Evolutionary conservation across 2,113 vertebrate genomes (phyloP).

Genomic region (Erythrolamprus reginae): DNA sequence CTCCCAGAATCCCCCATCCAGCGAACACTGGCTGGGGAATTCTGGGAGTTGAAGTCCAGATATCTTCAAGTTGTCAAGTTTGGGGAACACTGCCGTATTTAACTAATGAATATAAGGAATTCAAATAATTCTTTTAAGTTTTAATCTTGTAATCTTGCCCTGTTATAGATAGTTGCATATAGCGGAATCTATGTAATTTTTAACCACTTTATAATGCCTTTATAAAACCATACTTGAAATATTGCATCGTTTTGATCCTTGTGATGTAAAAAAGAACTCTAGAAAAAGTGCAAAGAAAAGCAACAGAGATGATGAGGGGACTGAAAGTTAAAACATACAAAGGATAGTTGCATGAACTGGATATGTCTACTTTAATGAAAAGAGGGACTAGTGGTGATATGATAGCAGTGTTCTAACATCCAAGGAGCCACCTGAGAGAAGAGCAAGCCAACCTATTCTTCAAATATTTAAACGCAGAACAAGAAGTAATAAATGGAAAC

Average conservation of each 20-base stretch:
- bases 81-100: too few species aligned
- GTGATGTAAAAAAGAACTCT: background rate
- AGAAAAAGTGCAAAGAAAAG: background rate
- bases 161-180: background rate
- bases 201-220: background rate
- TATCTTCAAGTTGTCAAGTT: too few species aligned
- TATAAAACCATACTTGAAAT: background rate
- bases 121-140: background rate
- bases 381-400: background rate
- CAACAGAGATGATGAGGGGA: background rate
- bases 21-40: too few species aligned
- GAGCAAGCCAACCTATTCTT: background rate
- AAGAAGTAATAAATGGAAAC: background rate
- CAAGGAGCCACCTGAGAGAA: background rate
- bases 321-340: background rate
- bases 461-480: background rate
- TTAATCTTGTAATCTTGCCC: background rate
- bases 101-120: background rate
- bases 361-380: background rate
- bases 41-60: too few species aligned
- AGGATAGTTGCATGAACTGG: background rate
- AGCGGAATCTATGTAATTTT: background rate
- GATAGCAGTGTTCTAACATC: background rate
- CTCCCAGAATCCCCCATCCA: too few species aligned
- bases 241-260: background rate